phyloP scores from a whole-genome alignment of 2,888 invertebrate species.

The Tiliacea citrago region DNA sequence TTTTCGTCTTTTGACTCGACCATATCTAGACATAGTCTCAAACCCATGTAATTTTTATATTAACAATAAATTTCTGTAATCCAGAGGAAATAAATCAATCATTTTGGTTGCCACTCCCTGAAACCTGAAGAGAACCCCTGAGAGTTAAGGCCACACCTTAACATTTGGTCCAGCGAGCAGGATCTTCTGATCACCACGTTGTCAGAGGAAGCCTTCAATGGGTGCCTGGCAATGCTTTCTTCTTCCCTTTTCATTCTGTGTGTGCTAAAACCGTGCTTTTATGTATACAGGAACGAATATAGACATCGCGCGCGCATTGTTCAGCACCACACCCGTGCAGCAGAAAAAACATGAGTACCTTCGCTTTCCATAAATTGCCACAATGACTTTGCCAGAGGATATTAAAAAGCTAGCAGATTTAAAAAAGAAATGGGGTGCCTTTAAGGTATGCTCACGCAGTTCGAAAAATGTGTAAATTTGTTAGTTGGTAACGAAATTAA shows the following conservation, averaged over 20 bases:
- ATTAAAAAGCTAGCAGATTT: slow-evolving; percentile 8
- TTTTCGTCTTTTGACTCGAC: too few relatives aligned
- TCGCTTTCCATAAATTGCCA: neutral
- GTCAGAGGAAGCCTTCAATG: neutral
- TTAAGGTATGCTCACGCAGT: slow-evolving; percentile 1
- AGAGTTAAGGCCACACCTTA: too few relatives aligned
- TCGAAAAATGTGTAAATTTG: slow-evolving; percentile 12
- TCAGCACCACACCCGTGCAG: neutral
- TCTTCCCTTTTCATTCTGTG: neutral
- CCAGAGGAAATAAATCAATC: too few relatives aligned
- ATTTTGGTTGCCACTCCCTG: too few relatives aligned
- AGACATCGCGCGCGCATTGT: neutral
- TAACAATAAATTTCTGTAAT: too few relatives aligned
- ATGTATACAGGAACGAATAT: neutral
- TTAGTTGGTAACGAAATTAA: slow-evolving; percentile 1
- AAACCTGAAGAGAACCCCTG: too few relatives aligned
- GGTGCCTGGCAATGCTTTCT: neutral
- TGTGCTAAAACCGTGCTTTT: slow-evolving; percentile 4
- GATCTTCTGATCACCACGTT: too few relatives aligned
- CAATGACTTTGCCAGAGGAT: slow-evolving; percentile 4
- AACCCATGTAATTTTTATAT: too few relatives aligned
- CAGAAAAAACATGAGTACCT: slow-evolving; percentile 2
- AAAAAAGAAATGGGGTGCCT: neutral
- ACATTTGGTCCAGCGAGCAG: too few relatives aligned
- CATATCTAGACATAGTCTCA: too few relatives aligned